Base-by-base conservation (phyloP, 2,113 vertebrate genomes). In the Tapirus terrestris region DNA sequence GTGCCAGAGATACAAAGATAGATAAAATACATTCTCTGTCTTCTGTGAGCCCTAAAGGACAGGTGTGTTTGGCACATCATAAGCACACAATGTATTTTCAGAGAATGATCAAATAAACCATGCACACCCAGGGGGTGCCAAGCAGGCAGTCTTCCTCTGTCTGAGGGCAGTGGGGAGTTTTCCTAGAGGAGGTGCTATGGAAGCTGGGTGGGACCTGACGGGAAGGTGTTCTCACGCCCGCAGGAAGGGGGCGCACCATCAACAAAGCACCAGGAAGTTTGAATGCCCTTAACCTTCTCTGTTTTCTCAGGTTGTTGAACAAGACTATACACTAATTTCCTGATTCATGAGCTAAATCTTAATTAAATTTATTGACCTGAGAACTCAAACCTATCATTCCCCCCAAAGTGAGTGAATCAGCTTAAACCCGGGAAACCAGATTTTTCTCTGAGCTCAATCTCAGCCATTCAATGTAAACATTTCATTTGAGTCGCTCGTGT, bases 51-150 rank as follows among this genome's bases (percentile, higher is more conserved):
- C 48, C 39, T 73, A 25, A 10, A 39, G 43, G 31, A 16, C 67
- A 61, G 60, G 33, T 63, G n/a, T 72, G 39, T 81, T 84, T 53
- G 72, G 65, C 36, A 7, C 76, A n/a, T 70, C 11, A 0, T 53
- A 39, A 61, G 31, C 36, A 31, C 12, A 25, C 43, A 36, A 2
- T 27, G 27, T 4, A 36, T 63, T 84, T 94, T 93, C 77, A 86
- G 77, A 72, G 45, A 90, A 67, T 72, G 77, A 73, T 51, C 77
- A 72, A 7, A 67, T 29, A 16, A 76, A 20, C n/a, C 13, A 3
- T 31, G 8, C 11, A 16, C 3, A 3, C 48, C 1, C 2, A 53
- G 13, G 48, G 36, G 6, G 10, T 21, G 13, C 43, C 4, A 23
- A 39, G 36, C 68, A 79, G 65, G 58, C 51, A 27, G 9, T 39